A percentile compares a stretch with the other conserved stretches of the same genome.
phyloP scores from a whole-genome alignment of 2,797 vertebrate species.

The Choloepus didactylus region DNA sequence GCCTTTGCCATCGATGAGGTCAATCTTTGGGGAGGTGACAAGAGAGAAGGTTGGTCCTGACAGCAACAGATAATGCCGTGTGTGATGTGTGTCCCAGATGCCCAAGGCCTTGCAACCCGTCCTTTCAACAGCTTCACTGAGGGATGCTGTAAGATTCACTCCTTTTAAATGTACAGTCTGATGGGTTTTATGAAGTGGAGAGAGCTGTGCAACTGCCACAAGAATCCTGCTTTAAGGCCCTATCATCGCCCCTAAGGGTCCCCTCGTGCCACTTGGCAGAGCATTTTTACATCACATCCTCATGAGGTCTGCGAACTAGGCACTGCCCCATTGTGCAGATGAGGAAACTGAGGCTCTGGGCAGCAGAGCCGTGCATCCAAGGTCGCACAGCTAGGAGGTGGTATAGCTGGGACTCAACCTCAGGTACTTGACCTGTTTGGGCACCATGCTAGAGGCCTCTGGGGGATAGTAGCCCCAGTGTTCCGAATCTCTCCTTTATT shows the following conservation, averaged over 20 bases:
- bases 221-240: background rate
- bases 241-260: background rate
- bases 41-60: slow-evolving; percentile 36
- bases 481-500: background rate
- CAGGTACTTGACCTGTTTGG: background rate
- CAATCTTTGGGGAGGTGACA: slow-evolving; percentile 89
- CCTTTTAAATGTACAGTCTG: fast-evolving
- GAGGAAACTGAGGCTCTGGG: background rate
- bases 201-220: fast-evolving
- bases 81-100: fast-evolving
- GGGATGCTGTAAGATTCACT: too few species aligned
- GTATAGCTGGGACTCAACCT: fast-evolving
- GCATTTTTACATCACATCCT: fast-evolving
- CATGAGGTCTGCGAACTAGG: background rate
- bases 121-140: background rate
- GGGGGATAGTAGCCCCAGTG: background rate
- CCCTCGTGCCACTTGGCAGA: background rate
- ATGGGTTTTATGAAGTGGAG: fast-evolving
- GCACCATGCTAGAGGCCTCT: background rate
- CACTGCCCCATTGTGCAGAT: background rate
- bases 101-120: background rate
- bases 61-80: fast-evolving
- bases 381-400: background rate
- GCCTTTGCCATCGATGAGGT: slow-evolving; percentile 96
- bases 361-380: fast-evolving